A percentile compares a stretch with the other conserved stretches of the same genome.
Conservation (phyloP, 2,888 invertebrate species). For the Formica aserva region DNA sequence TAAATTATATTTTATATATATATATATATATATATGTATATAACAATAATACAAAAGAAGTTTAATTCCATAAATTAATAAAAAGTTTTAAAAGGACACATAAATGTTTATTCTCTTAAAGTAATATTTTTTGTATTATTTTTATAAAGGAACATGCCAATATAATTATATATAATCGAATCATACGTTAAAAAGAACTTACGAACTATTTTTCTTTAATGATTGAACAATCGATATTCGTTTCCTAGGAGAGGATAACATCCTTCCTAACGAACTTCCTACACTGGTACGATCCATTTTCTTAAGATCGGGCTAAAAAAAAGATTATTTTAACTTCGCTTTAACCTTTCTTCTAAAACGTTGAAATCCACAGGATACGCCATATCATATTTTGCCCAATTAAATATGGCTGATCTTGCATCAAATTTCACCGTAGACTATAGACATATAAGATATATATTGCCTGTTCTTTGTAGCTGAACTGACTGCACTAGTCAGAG, state of each 20-base stretch:
- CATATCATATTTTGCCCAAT: too few relatives aligned
- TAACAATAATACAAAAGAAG: not conserved
- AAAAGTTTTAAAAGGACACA: not conserved
- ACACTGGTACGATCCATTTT: conserved; percentile 77
- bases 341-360: too few relatives aligned
- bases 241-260: conserved; percentile 81
- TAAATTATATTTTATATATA: not conserved
- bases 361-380: too few relatives aligned
- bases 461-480: too few relatives aligned
- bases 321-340: not conserved
- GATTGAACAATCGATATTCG: conserved; percentile 83
- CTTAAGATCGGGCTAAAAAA: not conserved
- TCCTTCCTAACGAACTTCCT: conserved; percentile 71
- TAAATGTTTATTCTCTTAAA: not conserved
- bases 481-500: too few relatives aligned
- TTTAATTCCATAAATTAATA: conserved; percentile 2
- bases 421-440: too few relatives aligned
- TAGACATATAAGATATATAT: too few relatives aligned
- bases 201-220: conserved; percentile 82
- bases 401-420: too few relatives aligned
- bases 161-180: conserved; percentile 16
- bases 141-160: not conserved
- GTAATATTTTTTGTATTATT: not conserved
- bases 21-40: not conserved
- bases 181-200: conserved; percentile 63